These are phyloP conservation scores for Pimephales promelas DNA, from an alignment of 2,113 vertebrate species.

Conservation along the genomic window DNA sequence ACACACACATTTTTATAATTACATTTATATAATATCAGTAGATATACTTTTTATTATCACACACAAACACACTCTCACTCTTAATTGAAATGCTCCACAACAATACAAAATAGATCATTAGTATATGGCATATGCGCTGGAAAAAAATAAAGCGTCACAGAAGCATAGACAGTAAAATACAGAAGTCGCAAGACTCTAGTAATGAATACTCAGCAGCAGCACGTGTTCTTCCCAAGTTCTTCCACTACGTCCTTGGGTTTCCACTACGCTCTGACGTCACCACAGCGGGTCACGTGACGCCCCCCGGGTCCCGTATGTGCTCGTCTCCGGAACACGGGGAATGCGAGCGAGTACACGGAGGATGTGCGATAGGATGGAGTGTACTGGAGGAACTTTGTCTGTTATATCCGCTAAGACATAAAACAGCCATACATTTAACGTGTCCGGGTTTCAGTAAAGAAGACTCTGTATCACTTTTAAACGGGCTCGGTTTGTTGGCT, in stretches of 20 bases:
- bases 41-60: too few relatives aligned
- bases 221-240: slow-evolving; percentile 8
- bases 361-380: slow-evolving; percentile 66
- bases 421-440: slow-evolving; percentile 13
- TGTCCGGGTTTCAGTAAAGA: neutral
- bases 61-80: too few relatives aligned
- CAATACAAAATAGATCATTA: too few relatives aligned
- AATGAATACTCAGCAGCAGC: neutral
- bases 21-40: too few relatives aligned
- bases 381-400: slow-evolving; percentile 59
- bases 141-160: slow-evolving; percentile 2
- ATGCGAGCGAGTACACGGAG: slow-evolving; percentile 40
- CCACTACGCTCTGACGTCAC: slow-evolving; percentile 45
- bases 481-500: neutral
- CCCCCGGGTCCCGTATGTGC: slow-evolving; percentile 12
- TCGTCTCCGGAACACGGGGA: slow-evolving; percentile 34
- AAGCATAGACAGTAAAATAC: too few relatives aligned
- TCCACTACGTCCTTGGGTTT: slow-evolving; percentile 28
- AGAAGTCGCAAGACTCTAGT: neutral
- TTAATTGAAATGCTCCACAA: too few relatives aligned
- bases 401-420: slow-evolving; percentile 57
- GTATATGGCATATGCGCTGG: too few relatives aligned
- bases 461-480: neutral
- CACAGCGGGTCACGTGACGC: slow-evolving; percentile 34
- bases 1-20: too few relatives aligned